Base-by-base conservation (phyloP, 2,888 invertebrate species). In the Dilophus febrilis region DNA sequence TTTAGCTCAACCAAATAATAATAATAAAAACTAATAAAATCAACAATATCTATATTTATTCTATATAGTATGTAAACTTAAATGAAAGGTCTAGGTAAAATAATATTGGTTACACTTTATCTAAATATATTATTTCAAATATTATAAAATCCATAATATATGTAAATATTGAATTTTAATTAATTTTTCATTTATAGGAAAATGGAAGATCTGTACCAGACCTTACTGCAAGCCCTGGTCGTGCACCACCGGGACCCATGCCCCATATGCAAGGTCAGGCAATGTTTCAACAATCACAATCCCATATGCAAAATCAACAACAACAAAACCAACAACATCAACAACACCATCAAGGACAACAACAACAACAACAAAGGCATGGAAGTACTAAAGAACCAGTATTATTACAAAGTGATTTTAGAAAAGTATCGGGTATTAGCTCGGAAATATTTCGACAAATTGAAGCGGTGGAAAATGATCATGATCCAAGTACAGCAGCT, bases 391-490 rank as follows among this genome's bases (percentile, higher is more conserved):
- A 61, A 55, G 79, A 78, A 53, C 77, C 77, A 50, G 80, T 81
- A 70, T 76, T 83, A 61, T 71, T 90, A 65, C 90, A 90, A 67
- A 85, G 88, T 52, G 90, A 91, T 68, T 91, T 91, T 70, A 76
- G 90, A 58, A 91, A 90, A 77, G 90, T 91, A 60, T 90, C 90
- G 64, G 91, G 91, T 57, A 91, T 91, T 58, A 88, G 88, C 65
- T 86, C 85, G 60, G 91, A 91, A 70, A 90, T 91, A 65, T 92
- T 91, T 73, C 82, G 88, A 56, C 90, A 91, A 74, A 86, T 92
- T 75, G 90, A 92, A 71, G 84, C 87, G 58, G 85, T 91, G 52
- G 91, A 91, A 67, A 90, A 91, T 66, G 90, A 91, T 66, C 87
- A 88, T 66, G 88, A 90, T 64, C 82, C 86, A 50, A 84, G 86